Percentiles rank a stretch among this genome's conserved stretches.
phyloP scores from a whole-genome alignment of 1,140 invertebrate genomes.

The Aphidius ervi region DNA sequence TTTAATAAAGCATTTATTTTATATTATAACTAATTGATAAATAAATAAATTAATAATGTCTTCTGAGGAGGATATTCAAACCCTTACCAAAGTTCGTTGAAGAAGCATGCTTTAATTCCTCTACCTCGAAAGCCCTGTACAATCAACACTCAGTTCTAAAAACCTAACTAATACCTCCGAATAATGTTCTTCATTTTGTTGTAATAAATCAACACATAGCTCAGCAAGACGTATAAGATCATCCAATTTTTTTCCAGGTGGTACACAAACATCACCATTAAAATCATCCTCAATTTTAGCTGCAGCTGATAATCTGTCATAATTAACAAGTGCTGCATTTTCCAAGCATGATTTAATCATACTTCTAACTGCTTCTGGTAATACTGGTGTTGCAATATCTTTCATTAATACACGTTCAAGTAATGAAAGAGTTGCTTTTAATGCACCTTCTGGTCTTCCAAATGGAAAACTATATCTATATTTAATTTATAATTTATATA shows the following conservation, averaged over 20 bases:
- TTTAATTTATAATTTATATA: slow-evolving; percentile 32
- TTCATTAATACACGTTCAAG: slow-evolving; percentile 98
- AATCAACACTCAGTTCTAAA: slow-evolving; percentile 49
- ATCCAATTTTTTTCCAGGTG: slow-evolving; percentile 87
- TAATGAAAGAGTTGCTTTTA: slow-evolving; percentile 94
- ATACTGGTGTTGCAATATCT: slow-evolving; percentile 95
- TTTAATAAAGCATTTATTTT: too few relatives aligned
- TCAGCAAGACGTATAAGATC: slow-evolving; percentile 96
- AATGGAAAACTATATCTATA: slow-evolving; percentile 93
- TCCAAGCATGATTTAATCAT: slow-evolving; percentile 97
- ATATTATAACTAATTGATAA: too few relatives aligned
- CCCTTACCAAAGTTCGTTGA: slow-evolving; percentile 38
- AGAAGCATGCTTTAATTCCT: slow-evolving; percentile 31
- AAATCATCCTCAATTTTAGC: slow-evolving; percentile 95
- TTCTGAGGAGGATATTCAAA: slow-evolving; percentile 42
- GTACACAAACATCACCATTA: slow-evolving; percentile 74
- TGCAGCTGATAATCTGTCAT: slow-evolving; percentile 91
- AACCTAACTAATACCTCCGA: slow-evolving; percentile 83
- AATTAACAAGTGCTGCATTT: slow-evolving; percentile 96
- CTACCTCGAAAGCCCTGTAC: slow-evolving; percentile 45
- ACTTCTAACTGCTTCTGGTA: slow-evolving; percentile 90
- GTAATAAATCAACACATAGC: slow-evolving; percentile 94
- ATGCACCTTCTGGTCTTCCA: slow-evolving; percentile 92
- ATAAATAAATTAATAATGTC: slow-evolving; percentile 20
- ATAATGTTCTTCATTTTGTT: slow-evolving; percentile 99